These are phyloP conservation scores for Conops quadrifasciatus DNA, from an alignment of 2,888 invertebrate species.

Conservation along the genomic window DNA sequence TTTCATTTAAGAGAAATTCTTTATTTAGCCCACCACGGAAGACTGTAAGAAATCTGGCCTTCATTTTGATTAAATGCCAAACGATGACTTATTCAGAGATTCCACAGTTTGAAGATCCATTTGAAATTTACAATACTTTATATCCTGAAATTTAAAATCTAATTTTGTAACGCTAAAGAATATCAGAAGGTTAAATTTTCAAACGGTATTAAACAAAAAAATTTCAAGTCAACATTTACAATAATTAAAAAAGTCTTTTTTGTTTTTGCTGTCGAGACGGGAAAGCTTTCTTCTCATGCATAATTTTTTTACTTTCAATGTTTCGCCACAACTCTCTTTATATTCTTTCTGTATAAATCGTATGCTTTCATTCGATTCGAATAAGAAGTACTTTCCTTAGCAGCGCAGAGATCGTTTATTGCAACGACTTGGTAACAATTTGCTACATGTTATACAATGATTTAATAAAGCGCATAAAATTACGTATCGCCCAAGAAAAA, in stretches of 20 bases:
- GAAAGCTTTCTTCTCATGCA: no score
- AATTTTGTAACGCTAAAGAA: background rate
- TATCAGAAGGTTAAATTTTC: background rate
- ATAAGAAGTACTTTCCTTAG: no score
- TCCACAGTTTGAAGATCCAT: background rate
- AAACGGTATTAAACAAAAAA: background rate
- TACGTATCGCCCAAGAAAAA: background rate
- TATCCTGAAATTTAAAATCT: background rate
- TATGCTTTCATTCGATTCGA: no score
- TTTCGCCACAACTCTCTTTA: no score
- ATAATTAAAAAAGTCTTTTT: background rate
- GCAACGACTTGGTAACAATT: no score
- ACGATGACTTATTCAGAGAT: background rate
- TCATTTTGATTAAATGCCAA: constrained; percentile 12
- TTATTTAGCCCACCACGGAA: constrained; percentile 10
- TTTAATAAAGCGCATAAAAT: background rate
- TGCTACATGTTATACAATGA: background rate
- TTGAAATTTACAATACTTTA: background rate
- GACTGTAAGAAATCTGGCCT: constrained; percentile 1
- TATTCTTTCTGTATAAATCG: no score
- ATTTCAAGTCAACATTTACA: background rate
- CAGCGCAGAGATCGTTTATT: background rate
- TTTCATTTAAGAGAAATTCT: background rate
- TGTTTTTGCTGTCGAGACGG: no score
- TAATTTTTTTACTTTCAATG: no score